Percentiles rank a stretch among this genome's conserved stretches.
These are phyloP conservation scores for Gnatocerus cornutus DNA, from an alignment of 2,888 invertebrate species.

Conservation along the genomic window DNA sequence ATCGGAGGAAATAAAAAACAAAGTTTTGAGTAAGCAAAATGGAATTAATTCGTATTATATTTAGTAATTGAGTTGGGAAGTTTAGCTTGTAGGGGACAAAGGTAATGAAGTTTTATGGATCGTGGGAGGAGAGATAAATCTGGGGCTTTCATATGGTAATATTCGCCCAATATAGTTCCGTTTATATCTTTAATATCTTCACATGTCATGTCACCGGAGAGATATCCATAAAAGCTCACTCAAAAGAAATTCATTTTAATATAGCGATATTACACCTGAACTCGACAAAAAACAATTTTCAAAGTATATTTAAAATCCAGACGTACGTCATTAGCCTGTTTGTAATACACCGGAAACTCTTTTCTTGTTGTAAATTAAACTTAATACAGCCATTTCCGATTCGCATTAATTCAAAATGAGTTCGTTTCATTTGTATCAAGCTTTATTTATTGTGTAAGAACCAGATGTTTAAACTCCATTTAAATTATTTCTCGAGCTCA, in stretches of 20 bases:
- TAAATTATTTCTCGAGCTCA: slow-evolving; percentile 18
- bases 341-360: slow-evolving; percentile 20
- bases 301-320: background rate
- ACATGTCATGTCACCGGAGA: slow-evolving; percentile 31
- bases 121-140: slow-evolving; percentile 9
- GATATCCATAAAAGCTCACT: slow-evolving; percentile 9
- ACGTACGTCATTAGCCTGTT: background rate
- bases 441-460: slow-evolving; percentile 22
- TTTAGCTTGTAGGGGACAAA: background rate
- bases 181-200: slow-evolving; percentile 36
- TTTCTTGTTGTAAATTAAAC: slow-evolving; percentile 20
- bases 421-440: slow-evolving; percentile 9
- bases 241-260: slow-evolving; percentile 1
- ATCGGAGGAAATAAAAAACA: slow-evolving; percentile 22
- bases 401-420: slow-evolving; percentile 17
- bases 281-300: background rate
- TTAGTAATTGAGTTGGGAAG: slow-evolving; percentile 26
- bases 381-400: slow-evolving; percentile 33
- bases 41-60: slow-evolving; percentile 31
- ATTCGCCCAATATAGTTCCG: slow-evolving; percentile 17
- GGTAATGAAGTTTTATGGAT: slow-evolving; percentile 17
- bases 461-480: slow-evolving; percentile 8
- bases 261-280: background rate
- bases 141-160: slow-evolving; percentile 33
- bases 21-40: slow-evolving; percentile 16